Base-by-base conservation (phyloP, 2,888 invertebrate species). In the Synergus laeviventris region DNA sequence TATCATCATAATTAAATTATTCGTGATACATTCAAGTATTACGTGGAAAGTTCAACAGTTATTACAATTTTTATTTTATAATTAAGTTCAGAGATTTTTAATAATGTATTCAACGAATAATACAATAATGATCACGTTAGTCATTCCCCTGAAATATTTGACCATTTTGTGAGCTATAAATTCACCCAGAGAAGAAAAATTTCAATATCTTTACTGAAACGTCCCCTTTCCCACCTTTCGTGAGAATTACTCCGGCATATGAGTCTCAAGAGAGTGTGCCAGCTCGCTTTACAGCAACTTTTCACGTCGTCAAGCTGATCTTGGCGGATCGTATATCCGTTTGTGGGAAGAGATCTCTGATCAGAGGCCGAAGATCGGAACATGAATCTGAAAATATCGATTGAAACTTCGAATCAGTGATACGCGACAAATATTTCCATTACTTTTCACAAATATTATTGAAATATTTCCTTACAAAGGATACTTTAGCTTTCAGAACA, bases 181-280 rank as follows among this genome's bases (percentile, higher is more conserved):
- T 70, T 70, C 49, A 24, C 45, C 0, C 12, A 24, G 45, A 45
- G 21, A 42, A 66, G 14, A 16, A 66, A 16, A 70, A 70, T 49
- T 49, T 70, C 70, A 70, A 70, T 70, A 36, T 70, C 70, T 70
- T 49, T 70, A 54, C 70, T 70, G 70, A 70, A 49, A 70, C 31
- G 49, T 31, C 70, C 39, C 18, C 56, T 75, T 74, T 73, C 16
- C 73, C 24, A 21, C 56, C 31, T 79, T 79, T 74, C 82, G 80
- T 83, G 83, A 81, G 82, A 83, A 81, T 78, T 81, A 77, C 76
- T 76, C 73, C 61, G 45, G 76, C 77, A 76, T 64, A 66, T 75
- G 76, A 73, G 75, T 83, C 82, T 76, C 83, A 82, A 79, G 80
- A 78, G 80, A 77, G 75, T 62, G 73, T 60, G n/a, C 70, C 70